Percentiles rank a stretch among this genome's conserved stretches.
These are phyloP conservation scores for Apeltes quadracus DNA, from an alignment of 2,113 vertebrate genomes.

Conservation along the genomic window DNA sequence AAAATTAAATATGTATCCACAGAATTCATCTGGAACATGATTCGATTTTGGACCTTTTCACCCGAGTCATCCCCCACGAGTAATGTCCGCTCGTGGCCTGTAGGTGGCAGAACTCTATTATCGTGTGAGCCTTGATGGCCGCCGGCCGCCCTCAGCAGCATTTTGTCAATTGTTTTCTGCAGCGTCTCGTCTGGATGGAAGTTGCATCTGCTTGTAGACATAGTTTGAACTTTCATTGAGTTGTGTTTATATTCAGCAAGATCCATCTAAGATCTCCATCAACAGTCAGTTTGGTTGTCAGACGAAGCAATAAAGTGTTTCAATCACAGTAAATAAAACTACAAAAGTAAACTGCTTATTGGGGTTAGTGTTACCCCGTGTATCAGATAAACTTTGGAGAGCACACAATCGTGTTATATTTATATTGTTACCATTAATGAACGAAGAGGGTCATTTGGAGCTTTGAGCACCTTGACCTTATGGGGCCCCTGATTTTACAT, in stretches of 20 bases:
- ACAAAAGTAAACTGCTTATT: background rate
- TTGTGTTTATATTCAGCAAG: background rate
- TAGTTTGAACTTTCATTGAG: background rate
- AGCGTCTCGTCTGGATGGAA: slow-evolving; percentile 38
- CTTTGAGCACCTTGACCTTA: background rate
- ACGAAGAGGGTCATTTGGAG: background rate
- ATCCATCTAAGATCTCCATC: background rate
- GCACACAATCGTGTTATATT: background rate
- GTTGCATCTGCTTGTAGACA: background rate
- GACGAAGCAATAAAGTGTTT: background rate
- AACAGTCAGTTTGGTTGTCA: background rate
- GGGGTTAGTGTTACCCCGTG: background rate
- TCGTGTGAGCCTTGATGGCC: background rate
- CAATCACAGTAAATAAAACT: background rate
- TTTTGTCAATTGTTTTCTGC: slow-evolving; percentile 19
- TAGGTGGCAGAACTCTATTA: slow-evolving; percentile 32
- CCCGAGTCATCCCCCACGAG: background rate
- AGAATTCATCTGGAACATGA: background rate
- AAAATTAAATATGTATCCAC: background rate
- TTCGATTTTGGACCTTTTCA: background rate
- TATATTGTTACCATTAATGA: background rate
- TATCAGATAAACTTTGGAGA: background rate
- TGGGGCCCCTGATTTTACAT: background rate
- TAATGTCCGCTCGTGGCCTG: slow-evolving; percentile 20
- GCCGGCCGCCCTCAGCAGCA: slow-evolving; percentile 13